A percentile compares a stretch with the other conserved stretches of the same genome.
These are phyloP conservation scores for Poecilia velifera DNA, from an alignment of 2,797 vertebrate species.

Conservation along the genomic window DNA sequence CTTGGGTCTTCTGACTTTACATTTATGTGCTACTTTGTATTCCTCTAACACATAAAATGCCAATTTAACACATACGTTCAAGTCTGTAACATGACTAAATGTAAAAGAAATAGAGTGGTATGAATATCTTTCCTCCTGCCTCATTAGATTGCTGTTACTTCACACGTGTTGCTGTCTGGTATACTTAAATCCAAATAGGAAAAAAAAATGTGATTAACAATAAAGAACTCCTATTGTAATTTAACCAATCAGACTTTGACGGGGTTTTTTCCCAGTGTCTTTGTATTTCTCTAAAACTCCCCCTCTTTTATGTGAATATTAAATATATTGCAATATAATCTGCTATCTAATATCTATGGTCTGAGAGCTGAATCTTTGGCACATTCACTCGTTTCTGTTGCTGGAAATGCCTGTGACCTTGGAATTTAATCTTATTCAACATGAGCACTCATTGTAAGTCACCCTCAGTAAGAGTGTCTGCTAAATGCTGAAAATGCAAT, in stretches of 20 bases:
- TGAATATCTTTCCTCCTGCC: not conserved
- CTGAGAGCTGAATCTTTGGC: conserved; percentile 48
- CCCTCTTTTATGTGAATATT: conserved; percentile 38
- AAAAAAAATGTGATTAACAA: not conserved
- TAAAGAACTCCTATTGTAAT: not conserved
- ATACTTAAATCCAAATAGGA: not conserved
- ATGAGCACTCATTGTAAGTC: conserved; percentile 65
- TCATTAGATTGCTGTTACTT: not conserved
- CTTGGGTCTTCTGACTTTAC: not conserved
- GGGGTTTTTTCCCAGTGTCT: not conserved
- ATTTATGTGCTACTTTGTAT: not conserved
- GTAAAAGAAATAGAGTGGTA: not conserved
- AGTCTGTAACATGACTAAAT: not conserved
- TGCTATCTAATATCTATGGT: conserved; percentile 54
- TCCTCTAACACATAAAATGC: not conserved
- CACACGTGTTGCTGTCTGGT: not conserved
- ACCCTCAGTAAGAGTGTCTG: conserved; percentile 62
- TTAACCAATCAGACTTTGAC: not conserved
- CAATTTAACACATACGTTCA: not conserved
- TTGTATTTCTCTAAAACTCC: conserved; percentile 28
- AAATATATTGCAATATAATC: conserved; percentile 41
- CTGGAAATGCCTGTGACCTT: conserved; percentile 67
- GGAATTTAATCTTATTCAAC: conserved; percentile 74
- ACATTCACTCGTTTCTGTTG: conserved; percentile 55
- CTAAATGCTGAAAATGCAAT: conserved; percentile 65